Evolutionary conservation across 2,888 invertebrate species (phyloP).

Genomic region (Blera fallax): DNA sequence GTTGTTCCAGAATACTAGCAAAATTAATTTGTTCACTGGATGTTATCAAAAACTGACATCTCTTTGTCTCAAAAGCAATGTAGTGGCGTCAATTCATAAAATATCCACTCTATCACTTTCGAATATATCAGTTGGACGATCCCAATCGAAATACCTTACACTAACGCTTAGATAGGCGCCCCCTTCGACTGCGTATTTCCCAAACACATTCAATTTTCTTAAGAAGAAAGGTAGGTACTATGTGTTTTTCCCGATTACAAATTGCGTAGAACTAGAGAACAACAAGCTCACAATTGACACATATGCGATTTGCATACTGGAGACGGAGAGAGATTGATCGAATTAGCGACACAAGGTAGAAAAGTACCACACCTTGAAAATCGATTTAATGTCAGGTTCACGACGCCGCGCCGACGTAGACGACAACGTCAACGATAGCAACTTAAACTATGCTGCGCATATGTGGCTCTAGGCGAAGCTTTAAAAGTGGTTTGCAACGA

Average conservation of each 20-base stretch:
- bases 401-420: constrained; percentile 10
- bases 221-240: neutral
- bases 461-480: constrained; percentile 12
- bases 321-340: constrained; percentile 33
- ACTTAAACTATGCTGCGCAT: constrained; percentile 6
- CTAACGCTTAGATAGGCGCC: neutral
- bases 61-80: neutral
- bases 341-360: constrained; percentile 46
- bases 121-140: neutral
- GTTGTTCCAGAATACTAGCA: too few species aligned
- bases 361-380: constrained; percentile 65
- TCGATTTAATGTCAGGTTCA: constrained; percentile 68
- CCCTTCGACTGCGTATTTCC: constrained; percentile 16
- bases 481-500: constrained; percentile 25
- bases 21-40: too few species aligned
- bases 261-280: constrained; percentile 3
- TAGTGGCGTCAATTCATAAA: neutral
- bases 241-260: constrained; percentile 12
- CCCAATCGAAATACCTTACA: neutral
- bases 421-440: neutral
- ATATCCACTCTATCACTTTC: neutral
- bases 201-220: constrained; percentile 10
- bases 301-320: constrained; percentile 36
- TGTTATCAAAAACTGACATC: neutral
- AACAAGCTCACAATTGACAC: constrained; percentile 10